Percentiles rank a stretch among this genome's conserved stretches.
These are phyloP conservation scores for Lasioglossum albipes DNA, from an alignment of 1,140 invertebrate genomes.

Conservation along the genomic window DNA sequence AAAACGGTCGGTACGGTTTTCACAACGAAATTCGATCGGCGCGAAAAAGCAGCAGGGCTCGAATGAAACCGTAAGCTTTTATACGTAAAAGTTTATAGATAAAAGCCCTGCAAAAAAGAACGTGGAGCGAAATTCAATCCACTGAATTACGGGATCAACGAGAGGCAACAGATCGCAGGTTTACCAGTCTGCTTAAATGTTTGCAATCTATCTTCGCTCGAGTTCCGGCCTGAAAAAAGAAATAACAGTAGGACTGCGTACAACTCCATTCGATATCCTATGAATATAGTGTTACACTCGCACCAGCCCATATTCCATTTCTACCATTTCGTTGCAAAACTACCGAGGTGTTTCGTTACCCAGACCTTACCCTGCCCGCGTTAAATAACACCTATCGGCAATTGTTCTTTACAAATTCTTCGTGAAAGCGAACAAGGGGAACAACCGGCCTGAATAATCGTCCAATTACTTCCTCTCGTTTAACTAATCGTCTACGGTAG, in stretches of 20 bases:
- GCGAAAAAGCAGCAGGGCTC: no score
- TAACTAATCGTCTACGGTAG: not conserved
- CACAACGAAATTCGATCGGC: no score
- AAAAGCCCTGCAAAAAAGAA: not conserved
- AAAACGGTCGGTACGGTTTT: not conserved
- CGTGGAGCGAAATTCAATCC: slow-evolving; percentile 3
- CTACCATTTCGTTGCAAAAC: slow-evolving; percentile 58
- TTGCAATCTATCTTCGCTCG: slow-evolving; percentile 47
- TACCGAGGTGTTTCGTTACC: slow-evolving; percentile 43
- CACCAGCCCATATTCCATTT: slow-evolving; percentile 53
- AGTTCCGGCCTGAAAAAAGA: slow-evolving; percentile 43
- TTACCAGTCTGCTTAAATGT: slow-evolving; percentile 32
- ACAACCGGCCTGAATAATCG: not conserved
- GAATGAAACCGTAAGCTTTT: no score
- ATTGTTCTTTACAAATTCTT: slow-evolving; percentile 39
- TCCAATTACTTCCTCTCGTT: not conserved
- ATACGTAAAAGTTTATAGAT: no score
- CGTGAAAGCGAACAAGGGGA: not conserved
- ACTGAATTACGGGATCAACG: slow-evolving; percentile 14
- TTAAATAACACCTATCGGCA: slow-evolving; percentile 39
- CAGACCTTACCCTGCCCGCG: slow-evolving; percentile 11
- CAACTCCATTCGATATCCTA: slow-evolving; percentile 61
- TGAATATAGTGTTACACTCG: slow-evolving; percentile 52
- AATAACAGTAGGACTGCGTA: slow-evolving; percentile 41
- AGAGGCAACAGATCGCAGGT: slow-evolving; percentile 15